Evolutionary conservation across 2,113 vertebrate species (phyloP).

Genomic region (Phoxinus phoxinus): DNA sequence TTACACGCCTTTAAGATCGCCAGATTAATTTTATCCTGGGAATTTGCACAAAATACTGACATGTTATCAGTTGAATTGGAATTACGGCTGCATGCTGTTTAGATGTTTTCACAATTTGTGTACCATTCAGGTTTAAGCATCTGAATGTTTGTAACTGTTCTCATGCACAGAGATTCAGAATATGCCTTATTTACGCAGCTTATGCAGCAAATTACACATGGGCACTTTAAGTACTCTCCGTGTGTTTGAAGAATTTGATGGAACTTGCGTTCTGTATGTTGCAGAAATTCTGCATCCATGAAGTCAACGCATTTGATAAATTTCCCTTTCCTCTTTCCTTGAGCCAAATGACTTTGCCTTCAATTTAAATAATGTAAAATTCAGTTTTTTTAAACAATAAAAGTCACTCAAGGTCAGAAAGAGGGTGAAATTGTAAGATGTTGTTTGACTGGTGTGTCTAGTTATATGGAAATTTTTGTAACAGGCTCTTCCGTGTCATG

Average conservation of each 20-base stretch:
- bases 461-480: neutral
- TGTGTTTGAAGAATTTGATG: neutral
- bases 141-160: slow-evolving; percentile 17
- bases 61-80: neutral
- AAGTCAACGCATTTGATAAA: neutral
- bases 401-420: neutral
- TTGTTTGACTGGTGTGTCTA: neutral
- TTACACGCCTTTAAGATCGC: neutral
- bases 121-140: slow-evolving; percentile 13
- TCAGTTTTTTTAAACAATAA: neutral
- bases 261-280: neutral
- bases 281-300: neutral
- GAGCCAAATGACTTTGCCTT: neutral
- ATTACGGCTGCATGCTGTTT: neutral
- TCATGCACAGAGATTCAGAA: slow-evolving; percentile 32
- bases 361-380: neutral
- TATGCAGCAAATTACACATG: slow-evolving; percentile 5
- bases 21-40: neutral
- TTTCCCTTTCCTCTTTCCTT: neutral
- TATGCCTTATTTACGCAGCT: slow-evolving; percentile 54
- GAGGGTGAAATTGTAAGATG: neutral
- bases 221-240: neutral
- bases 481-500: neutral
- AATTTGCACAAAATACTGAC: neutral
- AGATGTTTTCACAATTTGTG: neutral